Evolutionary conservation across 2,113 vertebrate genomes (phyloP), one percentile per base, ranked within the genome.

Genomic region (Hyaena hyaena): DNA sequence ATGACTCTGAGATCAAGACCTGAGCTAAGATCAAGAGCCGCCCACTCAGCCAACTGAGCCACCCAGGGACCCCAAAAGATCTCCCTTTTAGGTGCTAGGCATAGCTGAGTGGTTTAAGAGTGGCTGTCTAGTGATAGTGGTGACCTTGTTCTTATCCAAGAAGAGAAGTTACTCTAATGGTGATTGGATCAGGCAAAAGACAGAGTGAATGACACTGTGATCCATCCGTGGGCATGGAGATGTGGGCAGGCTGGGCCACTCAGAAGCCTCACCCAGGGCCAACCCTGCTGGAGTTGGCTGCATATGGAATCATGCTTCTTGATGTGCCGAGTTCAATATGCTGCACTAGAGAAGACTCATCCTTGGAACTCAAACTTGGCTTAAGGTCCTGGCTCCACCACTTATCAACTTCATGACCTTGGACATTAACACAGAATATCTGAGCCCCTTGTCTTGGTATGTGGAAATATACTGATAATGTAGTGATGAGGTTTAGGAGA

Each of bases 231-330:
- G 61, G 16, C 31, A 10, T 14, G 1, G 4, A 0, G 6, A 33
- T 53, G 35, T 45, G 10, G 24, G 4, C 10, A 43, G 48, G 4
- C 16, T 5, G 9, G 55, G 3, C 26, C 17, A 4, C 35, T 50
- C 35, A 39, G 17, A 16, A 63, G 15, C 39, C 76, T 73, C 10
- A 5, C 2, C 4, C 19, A 6, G 15, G 17, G 26, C 5, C 12
- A 82, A 0, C 19, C 7, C 1, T 89, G 28, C 31, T 48, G 39
- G 23, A 73, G 11, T 1, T 53, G 12, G 14, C 45, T 8, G 8
- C 10, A 8, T 9, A 9, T 0, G 19, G 58, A 65, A 4, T 19
- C 23, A 4, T 35, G 0, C 8, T 81, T 2, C 35, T 63, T 33
- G 10, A 48, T 74, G 24, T 53, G 48, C 17, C 16, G 31, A 76